These are phyloP conservation scores for Sturnus vulgaris DNA, from an alignment of 2,113 vertebrate genomes.

Conservation along the genomic window DNA sequence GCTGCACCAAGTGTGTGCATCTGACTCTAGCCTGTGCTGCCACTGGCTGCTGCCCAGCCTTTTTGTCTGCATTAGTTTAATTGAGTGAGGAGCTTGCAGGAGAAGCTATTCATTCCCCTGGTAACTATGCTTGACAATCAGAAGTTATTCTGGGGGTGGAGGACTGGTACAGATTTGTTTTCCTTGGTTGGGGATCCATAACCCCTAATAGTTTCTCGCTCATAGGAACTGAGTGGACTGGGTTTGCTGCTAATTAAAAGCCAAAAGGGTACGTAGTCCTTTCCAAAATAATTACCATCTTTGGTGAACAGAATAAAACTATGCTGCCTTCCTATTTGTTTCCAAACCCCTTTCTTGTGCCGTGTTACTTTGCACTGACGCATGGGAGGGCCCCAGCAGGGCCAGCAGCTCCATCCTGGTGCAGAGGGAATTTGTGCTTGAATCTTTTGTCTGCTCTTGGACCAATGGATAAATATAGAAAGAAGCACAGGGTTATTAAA, in stretches of 20 bases:
- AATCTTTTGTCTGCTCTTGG: not conserved
- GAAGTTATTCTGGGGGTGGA: not conserved
- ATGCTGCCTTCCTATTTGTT: not conserved
- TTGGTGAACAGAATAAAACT: not conserved
- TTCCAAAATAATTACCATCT: not conserved
- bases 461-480: not conserved
- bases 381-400: not conserved
- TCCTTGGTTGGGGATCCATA: not conserved
- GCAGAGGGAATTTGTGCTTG: not conserved
- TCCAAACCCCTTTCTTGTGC: not conserved
- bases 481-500: not conserved
- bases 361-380: accelerated
- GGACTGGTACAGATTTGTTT: not conserved
- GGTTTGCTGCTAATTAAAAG: constrained; percentile 40
- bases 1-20: accelerated
- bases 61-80: not conserved
- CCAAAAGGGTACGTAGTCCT: not conserved
- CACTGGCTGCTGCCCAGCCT: not conserved
- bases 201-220: not conserved
- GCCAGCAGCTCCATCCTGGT: not conserved
- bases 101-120: constrained; percentile 1
- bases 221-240: not conserved
- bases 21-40: not conserved
- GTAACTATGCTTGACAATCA: not conserved
- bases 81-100: not conserved